Evolutionary conservation across 2,888 invertebrate genomes (phyloP).

Genomic region (Lasioglossum zephyrum): DNA sequence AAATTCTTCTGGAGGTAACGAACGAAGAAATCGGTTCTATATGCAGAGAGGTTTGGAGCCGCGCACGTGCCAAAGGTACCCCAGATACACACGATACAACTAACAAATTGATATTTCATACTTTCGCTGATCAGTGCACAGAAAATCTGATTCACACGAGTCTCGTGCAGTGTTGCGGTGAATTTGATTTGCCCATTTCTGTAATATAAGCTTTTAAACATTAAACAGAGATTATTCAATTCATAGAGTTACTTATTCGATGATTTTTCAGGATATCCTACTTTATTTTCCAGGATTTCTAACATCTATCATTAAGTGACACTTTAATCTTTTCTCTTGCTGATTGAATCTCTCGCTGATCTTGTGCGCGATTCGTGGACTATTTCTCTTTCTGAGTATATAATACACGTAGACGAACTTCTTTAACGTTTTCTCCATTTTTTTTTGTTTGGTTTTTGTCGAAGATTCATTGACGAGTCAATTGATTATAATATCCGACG

Average conservation of each 20-base stretch:
- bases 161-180: slow-evolving; percentile 68
- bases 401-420: background rate
- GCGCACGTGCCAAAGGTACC: slow-evolving; percentile 93
- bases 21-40: slow-evolving; percentile 94
- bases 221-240: slow-evolving; percentile 80
- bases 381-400: background rate
- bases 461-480: slow-evolving; percentile 15
- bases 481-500: slow-evolving; percentile 7
- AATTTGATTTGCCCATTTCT: slow-evolving; percentile 72
- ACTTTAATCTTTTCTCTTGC: slow-evolving; percentile 15
- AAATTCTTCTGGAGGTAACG: slow-evolving; percentile 97
- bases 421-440: slow-evolving; percentile 4
- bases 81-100: slow-evolving; percentile 79
- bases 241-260: slow-evolving; percentile 80
- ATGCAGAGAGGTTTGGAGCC: slow-evolving; percentile 94
- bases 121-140: slow-evolving; percentile 71
- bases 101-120: slow-evolving; percentile 75
- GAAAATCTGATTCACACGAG: slow-evolving; percentile 61
- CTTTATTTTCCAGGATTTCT: slow-evolving; percentile 77
- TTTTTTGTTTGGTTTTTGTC: background rate
- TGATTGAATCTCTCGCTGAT: background rate
- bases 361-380: slow-evolving; percentile 1
- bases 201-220: slow-evolving; percentile 70
- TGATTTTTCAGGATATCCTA: slow-evolving; percentile 77
- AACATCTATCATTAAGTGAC: slow-evolving; percentile 50